phyloP scores from a whole-genome alignment of 2,113 vertebrate species.

The Bucco capensis region DNA sequence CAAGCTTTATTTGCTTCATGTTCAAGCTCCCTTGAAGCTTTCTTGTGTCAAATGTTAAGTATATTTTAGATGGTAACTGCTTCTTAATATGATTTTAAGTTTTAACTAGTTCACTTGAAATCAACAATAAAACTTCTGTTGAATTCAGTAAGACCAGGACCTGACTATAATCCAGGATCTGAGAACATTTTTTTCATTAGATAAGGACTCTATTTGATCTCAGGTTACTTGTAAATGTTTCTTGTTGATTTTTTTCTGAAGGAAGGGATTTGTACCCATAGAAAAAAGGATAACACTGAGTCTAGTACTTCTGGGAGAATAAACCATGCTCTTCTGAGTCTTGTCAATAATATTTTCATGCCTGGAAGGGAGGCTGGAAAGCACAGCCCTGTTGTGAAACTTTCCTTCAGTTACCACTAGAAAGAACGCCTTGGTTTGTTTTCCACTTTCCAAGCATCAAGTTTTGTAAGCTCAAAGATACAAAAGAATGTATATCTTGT shows the following conservation, averaged over 20 bases:
- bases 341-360: neutral
- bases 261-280: neutral
- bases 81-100: neutral
- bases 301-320: neutral
- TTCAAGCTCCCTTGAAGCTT: neutral
- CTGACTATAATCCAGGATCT: neutral
- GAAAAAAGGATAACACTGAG: neutral
- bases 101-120: neutral
- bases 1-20: neutral
- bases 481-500: neutral
- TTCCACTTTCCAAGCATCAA: conserved; percentile 2
- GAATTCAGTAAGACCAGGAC: neutral
- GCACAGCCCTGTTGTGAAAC: neutral
- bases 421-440: neutral
- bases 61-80: neutral
- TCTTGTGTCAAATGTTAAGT: neutral
- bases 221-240: neutral
- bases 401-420: neutral
- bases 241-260: neutral
- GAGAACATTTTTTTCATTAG: neutral
- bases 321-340: neutral
- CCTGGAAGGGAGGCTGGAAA: neutral
- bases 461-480: neutral
- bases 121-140: neutral
- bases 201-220: neutral